phyloP scores from a whole-genome alignment of 2,797 vertebrate species.

The Amazona finschi region DNA sequence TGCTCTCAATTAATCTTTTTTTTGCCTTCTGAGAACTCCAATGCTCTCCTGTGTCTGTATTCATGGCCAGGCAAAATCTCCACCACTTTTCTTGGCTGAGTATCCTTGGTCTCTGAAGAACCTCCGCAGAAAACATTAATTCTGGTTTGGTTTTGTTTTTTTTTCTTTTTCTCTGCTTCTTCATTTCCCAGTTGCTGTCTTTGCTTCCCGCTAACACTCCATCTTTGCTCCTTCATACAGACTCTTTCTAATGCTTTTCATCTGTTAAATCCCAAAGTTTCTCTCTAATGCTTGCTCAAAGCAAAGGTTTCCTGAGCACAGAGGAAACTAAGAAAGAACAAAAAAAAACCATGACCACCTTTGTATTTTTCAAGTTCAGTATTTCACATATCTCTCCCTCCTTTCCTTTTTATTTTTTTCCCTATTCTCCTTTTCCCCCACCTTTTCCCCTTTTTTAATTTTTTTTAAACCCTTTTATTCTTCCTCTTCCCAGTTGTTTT shows the following conservation, averaged over 20 bases:
- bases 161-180: neutral
- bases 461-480: neutral
- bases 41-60: neutral
- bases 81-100: neutral
- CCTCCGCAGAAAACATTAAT: neutral
- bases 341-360: neutral
- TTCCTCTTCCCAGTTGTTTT: neutral
- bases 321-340: neutral
- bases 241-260: neutral
- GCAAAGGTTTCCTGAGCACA: neutral
- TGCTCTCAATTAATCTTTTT: neutral
- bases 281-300: neutral
- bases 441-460: accelerated
- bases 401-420: neutral
- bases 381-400: neutral
- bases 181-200: neutral
- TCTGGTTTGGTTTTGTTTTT: neutral
- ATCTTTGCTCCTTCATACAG: neutral
- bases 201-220: neutral
- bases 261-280: neutral
- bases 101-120: neutral
- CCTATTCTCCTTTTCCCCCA: accelerated
- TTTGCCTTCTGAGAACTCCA: neutral
- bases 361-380: neutral
- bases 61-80: neutral